These are phyloP conservation scores for Porites evermanni DNA, from an alignment of 92 coral and sea anemone genomes.

Conservation along the genomic window DNA sequence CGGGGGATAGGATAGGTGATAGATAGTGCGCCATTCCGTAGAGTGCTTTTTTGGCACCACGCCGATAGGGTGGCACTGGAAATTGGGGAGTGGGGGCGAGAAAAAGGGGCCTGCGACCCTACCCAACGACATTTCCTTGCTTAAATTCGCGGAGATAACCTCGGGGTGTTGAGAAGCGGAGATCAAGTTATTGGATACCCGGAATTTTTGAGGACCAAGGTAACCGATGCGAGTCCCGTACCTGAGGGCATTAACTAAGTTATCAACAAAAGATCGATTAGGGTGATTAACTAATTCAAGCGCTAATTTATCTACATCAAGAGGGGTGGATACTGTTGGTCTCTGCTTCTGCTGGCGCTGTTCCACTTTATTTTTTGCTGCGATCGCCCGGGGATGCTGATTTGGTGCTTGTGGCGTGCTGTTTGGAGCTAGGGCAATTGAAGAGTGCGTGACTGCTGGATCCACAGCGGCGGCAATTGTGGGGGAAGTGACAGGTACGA, in stretches of 20 bases:
- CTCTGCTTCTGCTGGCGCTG: neutral
- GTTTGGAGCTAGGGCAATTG: slow-evolving; percentile 21
- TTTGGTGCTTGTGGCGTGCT: neutral
- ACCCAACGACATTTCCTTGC: slow-evolving; percentile 17
- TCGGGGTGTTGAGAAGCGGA: slow-evolving; percentile 3
- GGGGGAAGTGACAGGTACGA: slow-evolving; percentile 42
- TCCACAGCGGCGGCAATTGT: slow-evolving; percentile 27
- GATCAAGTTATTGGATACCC: neutral
- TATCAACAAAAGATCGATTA: neutral
- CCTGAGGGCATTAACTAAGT: neutral
- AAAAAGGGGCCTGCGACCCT: slow-evolving; percentile 38
- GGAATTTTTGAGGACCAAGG: neutral
- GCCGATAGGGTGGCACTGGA: slow-evolving; percentile 38
- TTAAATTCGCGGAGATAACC: neutral
- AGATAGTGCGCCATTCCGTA: neutral
- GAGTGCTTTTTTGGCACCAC: slow-evolving; percentile 32
- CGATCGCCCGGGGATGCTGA: slow-evolving; percentile 22
- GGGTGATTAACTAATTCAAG: neutral
- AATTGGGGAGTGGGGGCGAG: slow-evolving; percentile 38
- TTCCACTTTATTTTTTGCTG: slow-evolving; percentile 33
- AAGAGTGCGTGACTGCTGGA: slow-evolving; percentile 5
- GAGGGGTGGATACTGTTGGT: slow-evolving; percentile 1
- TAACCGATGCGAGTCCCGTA: slow-evolving; percentile 9
- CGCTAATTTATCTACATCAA: slow-evolving; percentile 3
- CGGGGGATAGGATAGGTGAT: neutral